Evolutionary conservation across 2,797 vertebrate genomes (phyloP), one percentile per base, ranked within the genome.

Genomic region (Poecilia gillii): DNA sequence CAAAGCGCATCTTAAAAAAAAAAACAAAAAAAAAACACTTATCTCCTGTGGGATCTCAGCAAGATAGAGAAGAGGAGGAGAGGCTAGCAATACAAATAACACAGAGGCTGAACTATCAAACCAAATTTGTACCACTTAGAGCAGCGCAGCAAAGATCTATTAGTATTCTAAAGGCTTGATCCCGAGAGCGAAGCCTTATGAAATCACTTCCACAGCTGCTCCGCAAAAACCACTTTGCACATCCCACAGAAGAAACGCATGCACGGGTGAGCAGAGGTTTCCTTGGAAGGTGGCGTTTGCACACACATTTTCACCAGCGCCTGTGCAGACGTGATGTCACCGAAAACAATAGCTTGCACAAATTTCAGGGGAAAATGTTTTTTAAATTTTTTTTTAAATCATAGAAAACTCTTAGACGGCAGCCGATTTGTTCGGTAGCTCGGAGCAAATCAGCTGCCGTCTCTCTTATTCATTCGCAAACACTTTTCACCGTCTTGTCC

Each of bases 91-190:
- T 83, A 90, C 88, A 93, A 95, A 93, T 92, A 93, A 93, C 81
- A 90, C 80, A 93, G 87, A 92, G 73, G 74, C 84, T 91, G 82
- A 93, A 91, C 91, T 89, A 94, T 94, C 93, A 95, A 93, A 94
- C 89, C 83, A 87, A 74, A 94, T 91, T 91, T 93, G 93, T 91
- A 91, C 78, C 80, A 90, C 85, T 93, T 90, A 88, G 76, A 85
- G 80, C 23, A 78, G 76, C 47, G 68, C 75, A 84, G 79, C 75
- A 90, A 83, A 75, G 88, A 88, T 53, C 79, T 79, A 90, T 93
- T 92, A 90, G 85, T 88, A 92, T 92, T 92, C 90, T 76, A 81
- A 90, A 89, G 87, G 87, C 86, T 90, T 86, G 85, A 89, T 92
- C 89, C 90, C 84, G 81, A 75, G 88, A 93, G 92, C 62, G 1